phyloP scores from a whole-genome alignment of 2,797 vertebrate species.

The Esox lucius region DNA sequence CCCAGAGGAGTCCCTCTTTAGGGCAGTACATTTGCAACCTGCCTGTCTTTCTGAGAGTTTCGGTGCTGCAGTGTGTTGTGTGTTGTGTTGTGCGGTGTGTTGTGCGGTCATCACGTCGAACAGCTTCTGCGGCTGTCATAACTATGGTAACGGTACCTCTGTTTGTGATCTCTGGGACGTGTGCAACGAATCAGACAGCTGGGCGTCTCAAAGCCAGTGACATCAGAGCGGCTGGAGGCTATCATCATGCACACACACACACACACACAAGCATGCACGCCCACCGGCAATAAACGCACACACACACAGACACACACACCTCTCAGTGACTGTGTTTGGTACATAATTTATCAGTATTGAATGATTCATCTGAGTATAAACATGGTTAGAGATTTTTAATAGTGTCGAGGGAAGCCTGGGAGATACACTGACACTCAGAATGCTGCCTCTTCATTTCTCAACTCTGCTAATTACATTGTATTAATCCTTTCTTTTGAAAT shows the following conservation, averaged over 20 bases:
- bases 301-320: conserved; percentile 11
- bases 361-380: conserved; percentile 67
- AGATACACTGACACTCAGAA: background rate
- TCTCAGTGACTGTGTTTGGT: conserved; percentile 62
- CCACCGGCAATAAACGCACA: conserved; percentile 6
- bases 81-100: background rate
- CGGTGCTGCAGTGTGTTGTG: background rate
- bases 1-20: no score
- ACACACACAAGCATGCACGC: background rate
- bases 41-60: no score
- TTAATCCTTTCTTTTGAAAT: conserved; percentile 54
- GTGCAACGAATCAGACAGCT: conserved; percentile 18
- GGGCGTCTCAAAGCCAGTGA: conserved; percentile 44
- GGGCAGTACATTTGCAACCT: no score
- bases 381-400: conserved; percentile 61
- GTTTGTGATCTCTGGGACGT: background rate
- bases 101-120: background rate
- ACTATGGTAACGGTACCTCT: background rate
- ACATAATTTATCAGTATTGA: conserved; percentile 69
- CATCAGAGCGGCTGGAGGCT: conserved; percentile 49
- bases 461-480: conserved; percentile 54
- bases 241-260: conserved; percentile 22
- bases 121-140: background rate
- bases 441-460: conserved; percentile 30
- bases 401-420: conserved; percentile 35